A percentile compares a stretch with the other conserved stretches of the same genome.
Conservation (phyloP, 35 echinoderm and acorn worm genomes). For the Apostichopus parvimensis region DNA sequence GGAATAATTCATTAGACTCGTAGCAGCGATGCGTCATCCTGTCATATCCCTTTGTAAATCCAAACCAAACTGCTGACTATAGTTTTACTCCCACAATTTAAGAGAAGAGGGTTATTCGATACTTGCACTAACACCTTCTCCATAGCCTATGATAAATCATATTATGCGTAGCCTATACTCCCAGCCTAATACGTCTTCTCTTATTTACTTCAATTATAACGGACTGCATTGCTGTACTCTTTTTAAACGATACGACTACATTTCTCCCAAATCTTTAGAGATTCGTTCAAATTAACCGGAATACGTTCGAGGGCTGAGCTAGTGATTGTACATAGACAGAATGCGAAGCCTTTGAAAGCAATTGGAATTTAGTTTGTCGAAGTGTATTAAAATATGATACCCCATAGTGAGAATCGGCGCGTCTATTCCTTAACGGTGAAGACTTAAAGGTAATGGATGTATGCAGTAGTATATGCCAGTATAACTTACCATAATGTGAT, state of each 20-base stretch:
- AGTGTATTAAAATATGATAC: slow-evolving; percentile 11
- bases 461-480: background rate
- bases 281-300: slow-evolving; percentile 10
- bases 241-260: background rate
- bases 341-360: background rate
- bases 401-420: background rate
- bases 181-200: slow-evolving; percentile 5
- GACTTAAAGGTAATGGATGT: background rate
- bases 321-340: background rate
- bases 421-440: background rate
- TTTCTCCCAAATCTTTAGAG: background rate
- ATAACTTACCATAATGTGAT: too few species aligned
- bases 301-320: background rate
- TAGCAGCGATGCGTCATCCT: background rate
- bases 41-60: background rate
- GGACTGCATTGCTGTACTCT: background rate
- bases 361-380: background rate
- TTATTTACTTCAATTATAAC: slow-evolving; percentile 1
- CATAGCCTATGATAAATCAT: slow-evolving; percentile 9
- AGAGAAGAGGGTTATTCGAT: background rate
- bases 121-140: background rate
- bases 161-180: slow-evolving; percentile 3
- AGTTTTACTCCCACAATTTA: background rate
- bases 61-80: background rate
- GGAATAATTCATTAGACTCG: slow-evolving; percentile 10